These are phyloP conservation scores for Agonopterix arenella DNA, from an alignment of 2,888 invertebrate species.

Conservation along the genomic window DNA sequence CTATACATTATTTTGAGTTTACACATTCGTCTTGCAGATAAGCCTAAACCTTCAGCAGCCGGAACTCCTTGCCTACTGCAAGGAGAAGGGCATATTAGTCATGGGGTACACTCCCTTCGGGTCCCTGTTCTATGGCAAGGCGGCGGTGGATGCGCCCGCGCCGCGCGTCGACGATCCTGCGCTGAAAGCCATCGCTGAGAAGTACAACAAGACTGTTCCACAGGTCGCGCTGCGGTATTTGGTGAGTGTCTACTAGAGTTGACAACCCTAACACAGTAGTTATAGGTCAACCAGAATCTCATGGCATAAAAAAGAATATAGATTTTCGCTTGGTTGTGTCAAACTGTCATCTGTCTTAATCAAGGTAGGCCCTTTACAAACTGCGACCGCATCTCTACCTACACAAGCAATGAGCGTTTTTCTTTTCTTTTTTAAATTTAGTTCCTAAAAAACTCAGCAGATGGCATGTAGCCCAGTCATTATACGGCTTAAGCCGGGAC, in stretches of 20 bases:
- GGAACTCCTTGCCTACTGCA: constrained; percentile 81
- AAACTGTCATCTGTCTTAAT: too few relatives aligned
- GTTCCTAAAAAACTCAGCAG: too few relatives aligned
- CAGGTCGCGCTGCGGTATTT: constrained; percentile 81
- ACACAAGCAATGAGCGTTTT: too few relatives aligned
- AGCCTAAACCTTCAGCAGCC: constrained; percentile 85
- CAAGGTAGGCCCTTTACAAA: too few relatives aligned
- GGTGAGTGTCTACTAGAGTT: constrained; percentile 51
- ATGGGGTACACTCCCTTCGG: constrained; percentile 87
- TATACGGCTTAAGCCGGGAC: too few relatives aligned
- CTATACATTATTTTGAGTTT: too few relatives aligned
- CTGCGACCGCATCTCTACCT: too few relatives aligned
- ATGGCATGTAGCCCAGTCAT: too few relatives aligned
- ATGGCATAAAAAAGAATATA: too few relatives aligned
- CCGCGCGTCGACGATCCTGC: constrained; percentile 74
- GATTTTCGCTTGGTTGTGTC: too few relatives aligned
- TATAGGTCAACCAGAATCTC: too few relatives aligned
- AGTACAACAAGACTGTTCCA: constrained; percentile 79
- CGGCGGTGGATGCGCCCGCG: constrained; percentile 60
- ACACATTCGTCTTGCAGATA: constrained; percentile 28
- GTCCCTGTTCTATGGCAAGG: constrained; percentile 52
- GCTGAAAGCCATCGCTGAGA: constrained; percentile 72
- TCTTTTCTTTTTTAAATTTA: too few relatives aligned
- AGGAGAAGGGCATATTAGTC: constrained; percentile 77
- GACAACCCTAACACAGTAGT: background rate